A percentile compares a stretch with the other conserved stretches of the same genome.
These are phyloP conservation scores for Caenorhabditis panamensis DNA, from an alignment of 2,888 invertebrate genomes.

Conservation along the genomic window DNA sequence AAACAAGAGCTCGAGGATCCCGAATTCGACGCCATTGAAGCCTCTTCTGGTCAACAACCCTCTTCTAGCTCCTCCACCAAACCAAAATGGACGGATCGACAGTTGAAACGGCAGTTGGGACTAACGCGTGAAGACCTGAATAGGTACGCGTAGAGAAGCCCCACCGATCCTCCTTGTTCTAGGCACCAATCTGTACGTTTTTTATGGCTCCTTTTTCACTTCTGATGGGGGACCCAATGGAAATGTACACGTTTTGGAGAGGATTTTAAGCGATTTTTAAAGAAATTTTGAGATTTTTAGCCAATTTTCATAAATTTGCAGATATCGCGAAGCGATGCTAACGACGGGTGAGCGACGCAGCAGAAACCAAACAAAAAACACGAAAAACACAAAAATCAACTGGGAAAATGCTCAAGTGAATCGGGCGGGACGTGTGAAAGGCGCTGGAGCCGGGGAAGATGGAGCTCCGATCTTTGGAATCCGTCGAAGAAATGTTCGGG, in stretches of 20 bases:
- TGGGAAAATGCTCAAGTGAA: conserved; percentile 57
- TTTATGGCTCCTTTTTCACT: not conserved
- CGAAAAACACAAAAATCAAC: conserved; percentile 29
- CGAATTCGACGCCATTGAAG: conserved; percentile 19
- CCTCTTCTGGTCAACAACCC: not conserved
- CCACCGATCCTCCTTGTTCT: not conserved
- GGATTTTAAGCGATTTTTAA: too few relatives aligned
- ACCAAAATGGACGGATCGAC: conserved; percentile 51
- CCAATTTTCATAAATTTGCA: conserved; percentile 13
- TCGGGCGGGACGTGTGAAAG: conserved; percentile 56
- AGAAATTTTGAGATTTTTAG: not conserved
- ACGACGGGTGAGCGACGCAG: conserved; percentile 37
- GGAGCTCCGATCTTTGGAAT: conserved; percentile 41
- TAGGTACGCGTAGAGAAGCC: conserved; percentile 61
- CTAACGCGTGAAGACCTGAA: conserved; percentile 64
- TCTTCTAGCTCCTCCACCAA: conserved; percentile 6
- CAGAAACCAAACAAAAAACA: too few relatives aligned
- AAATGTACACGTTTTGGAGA: conserved; percentile 1
- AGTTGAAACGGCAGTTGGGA: conserved; percentile 48
- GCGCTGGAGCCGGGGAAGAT: conserved; percentile 39
- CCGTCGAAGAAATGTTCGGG: conserved; percentile 17
- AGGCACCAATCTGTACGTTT: conserved; percentile 40
- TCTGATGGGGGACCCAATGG: not conserved
- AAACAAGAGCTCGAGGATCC: conserved; percentile 18
- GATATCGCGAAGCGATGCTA: conserved; percentile 53